A percentile compares a stretch with the other conserved stretches of the same genome.
Evolutionary conservation across 2,113 vertebrate genomes (phyloP).

Genomic region (Regulus satrapa): DNA sequence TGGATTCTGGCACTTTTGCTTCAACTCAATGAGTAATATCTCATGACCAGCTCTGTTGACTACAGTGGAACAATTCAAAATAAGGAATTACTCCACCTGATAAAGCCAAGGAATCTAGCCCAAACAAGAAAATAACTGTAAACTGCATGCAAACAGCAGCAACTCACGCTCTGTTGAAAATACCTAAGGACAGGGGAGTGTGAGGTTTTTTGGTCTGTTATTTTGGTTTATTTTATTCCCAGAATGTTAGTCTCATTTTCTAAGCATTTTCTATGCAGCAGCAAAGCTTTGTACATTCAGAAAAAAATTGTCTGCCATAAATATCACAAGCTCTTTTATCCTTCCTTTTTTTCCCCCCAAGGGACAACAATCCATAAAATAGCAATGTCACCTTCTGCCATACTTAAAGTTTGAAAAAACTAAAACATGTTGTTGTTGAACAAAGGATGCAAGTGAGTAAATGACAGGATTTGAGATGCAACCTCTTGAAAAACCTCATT

Average conservation of each 20-base stretch:
- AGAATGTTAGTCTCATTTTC: background rate
- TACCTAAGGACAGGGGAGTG: background rate
- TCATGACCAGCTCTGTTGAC: background rate
- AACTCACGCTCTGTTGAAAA: background rate
- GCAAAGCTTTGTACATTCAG: background rate
- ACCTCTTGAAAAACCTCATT: background rate
- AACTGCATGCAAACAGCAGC: background rate
- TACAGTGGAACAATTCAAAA: background rate
- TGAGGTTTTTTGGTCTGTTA: rapidly evolving
- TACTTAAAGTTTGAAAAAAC: background rate
- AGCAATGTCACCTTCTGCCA: background rate
- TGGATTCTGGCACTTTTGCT: background rate
- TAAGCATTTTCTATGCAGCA: background rate
- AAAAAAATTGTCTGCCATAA: background rate
- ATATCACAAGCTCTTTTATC: background rate
- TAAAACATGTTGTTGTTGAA: background rate
- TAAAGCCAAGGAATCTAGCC: background rate
- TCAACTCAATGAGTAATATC: background rate
- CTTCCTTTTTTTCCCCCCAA: background rate
- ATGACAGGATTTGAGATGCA: background rate
- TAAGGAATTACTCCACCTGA: background rate
- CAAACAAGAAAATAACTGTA: background rate
- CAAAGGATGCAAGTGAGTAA: background rate
- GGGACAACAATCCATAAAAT: background rate
- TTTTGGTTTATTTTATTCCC: background rate